Conservation (phyloP, 1,140 invertebrate species). For the Nymphalis io region DNA sequence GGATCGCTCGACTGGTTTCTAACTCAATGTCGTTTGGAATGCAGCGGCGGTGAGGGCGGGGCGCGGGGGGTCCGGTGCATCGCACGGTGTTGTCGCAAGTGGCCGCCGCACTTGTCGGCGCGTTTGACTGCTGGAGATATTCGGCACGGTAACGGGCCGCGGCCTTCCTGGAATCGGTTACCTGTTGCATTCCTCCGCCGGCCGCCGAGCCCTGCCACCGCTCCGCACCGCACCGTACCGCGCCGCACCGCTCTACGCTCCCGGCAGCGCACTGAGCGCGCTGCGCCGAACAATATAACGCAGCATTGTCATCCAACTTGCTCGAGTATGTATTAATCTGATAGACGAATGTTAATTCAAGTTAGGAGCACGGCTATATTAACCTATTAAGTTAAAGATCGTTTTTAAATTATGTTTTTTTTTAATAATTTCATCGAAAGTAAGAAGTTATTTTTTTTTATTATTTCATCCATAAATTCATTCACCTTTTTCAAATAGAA, state of each 20-base stretch:
- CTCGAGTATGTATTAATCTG: background rate
- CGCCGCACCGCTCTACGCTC: conserved; percentile 26
- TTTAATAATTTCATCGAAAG: background rate
- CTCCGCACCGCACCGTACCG: conserved; percentile 37
- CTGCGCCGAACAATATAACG: background rate
- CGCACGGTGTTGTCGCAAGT: conserved; percentile 73
- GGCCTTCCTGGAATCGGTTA: conserved; percentile 78
- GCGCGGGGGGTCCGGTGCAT: conserved; percentile 52
- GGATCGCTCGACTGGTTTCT: conserved; percentile 74
- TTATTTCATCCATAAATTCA: background rate
- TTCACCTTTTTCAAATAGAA: background rate
- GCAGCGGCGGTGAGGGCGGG: conserved; percentile 51
- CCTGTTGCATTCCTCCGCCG: conserved; percentile 76
- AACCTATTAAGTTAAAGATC: too few species aligned
- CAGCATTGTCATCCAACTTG: too few species aligned
- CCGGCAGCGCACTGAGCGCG: background rate
- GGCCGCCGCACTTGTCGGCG: conserved; percentile 76
- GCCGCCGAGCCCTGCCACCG: conserved; percentile 50
- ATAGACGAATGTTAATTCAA: background rate
- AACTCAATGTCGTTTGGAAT: conserved; percentile 77
- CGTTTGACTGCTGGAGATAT: conserved; percentile 78
- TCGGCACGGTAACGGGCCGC: conserved; percentile 78
- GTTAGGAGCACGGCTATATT: too few species aligned
- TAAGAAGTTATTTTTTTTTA: background rate
- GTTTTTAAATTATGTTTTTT: background rate